phyloP scores from a whole-genome alignment of 2,888 invertebrate species.

The Diachrysia chrysitis region DNA sequence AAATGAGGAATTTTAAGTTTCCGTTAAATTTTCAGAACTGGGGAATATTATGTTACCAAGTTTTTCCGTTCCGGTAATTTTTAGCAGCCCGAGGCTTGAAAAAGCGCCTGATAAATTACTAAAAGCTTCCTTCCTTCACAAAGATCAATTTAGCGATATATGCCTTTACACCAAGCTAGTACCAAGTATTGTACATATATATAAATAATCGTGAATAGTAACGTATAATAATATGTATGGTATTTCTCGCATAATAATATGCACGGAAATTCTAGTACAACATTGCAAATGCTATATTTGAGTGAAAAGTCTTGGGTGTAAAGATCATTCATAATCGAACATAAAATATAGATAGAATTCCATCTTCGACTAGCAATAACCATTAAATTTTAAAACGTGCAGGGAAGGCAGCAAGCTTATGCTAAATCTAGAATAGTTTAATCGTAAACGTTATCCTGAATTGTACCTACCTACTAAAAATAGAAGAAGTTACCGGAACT shows the following conservation, averaged over 20 bases:
- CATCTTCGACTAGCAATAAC: conserved; percentile 12
- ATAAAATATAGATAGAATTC: conserved; percentile 15
- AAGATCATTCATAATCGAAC: not conserved
- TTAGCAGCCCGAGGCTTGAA: conserved; percentile 1
- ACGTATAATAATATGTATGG: not conserved
- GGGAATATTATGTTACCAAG: not conserved
- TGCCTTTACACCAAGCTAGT: not conserved
- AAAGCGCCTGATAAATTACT: not conserved
- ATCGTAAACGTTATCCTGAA: not conserved
- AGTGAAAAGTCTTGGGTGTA: not conserved
- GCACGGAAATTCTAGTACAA: not conserved
- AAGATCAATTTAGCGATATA: not conserved
- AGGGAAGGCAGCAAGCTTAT: not conserved
- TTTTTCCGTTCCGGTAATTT: not conserved
- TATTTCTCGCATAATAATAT: not conserved
- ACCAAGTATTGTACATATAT: no score
- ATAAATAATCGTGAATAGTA: no score
- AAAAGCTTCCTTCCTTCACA: not conserved
- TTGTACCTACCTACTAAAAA: not conserved
- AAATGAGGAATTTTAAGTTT: not conserved
- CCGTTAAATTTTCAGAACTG: not conserved
- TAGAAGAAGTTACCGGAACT: not conserved
- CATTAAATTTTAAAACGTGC: conserved; percentile 23
- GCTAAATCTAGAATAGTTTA: conserved; percentile 3
- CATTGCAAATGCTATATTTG: not conserved